phyloP scores from a whole-genome alignment of 2,113 vertebrate genomes.

The Ciconia maguari region DNA sequence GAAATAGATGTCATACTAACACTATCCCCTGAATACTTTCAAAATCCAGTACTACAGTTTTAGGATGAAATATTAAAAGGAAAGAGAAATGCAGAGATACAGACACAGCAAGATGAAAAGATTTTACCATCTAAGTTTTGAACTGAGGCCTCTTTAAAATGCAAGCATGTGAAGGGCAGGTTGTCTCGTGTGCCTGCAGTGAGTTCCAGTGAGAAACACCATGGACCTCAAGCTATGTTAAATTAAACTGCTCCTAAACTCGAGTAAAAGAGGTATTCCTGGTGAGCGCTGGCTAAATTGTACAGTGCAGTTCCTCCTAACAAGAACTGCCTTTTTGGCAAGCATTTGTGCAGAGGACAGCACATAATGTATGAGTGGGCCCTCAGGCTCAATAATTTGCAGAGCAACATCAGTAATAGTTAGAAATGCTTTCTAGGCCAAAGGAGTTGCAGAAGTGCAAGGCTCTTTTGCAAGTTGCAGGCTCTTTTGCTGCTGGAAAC shows the following conservation, averaged over 20 bases:
- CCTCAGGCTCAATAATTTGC: background rate
- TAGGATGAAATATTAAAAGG: background rate
- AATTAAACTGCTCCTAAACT: background rate
- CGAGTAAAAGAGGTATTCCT: background rate
- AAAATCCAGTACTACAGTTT: background rate
- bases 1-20: background rate
- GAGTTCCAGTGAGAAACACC: background rate
- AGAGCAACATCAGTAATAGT: background rate
- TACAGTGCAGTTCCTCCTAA: background rate
- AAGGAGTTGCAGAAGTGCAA: background rate
- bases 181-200: background rate
- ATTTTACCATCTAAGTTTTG: background rate
- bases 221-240: background rate
- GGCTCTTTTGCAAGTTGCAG: too few species aligned
- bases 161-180: background rate
- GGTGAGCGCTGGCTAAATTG: background rate
- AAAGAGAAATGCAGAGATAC: background rate
- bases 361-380: background rate
- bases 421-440: background rate
- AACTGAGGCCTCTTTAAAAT: background rate
- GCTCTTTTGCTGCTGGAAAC: background rate
- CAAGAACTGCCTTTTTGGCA: background rate
- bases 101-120: background rate
- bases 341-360: background rate
- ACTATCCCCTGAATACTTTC: rapidly evolving